Conservation (phyloP, 2,113 vertebrate genomes). For the Sisor rabdophorus region DNA sequence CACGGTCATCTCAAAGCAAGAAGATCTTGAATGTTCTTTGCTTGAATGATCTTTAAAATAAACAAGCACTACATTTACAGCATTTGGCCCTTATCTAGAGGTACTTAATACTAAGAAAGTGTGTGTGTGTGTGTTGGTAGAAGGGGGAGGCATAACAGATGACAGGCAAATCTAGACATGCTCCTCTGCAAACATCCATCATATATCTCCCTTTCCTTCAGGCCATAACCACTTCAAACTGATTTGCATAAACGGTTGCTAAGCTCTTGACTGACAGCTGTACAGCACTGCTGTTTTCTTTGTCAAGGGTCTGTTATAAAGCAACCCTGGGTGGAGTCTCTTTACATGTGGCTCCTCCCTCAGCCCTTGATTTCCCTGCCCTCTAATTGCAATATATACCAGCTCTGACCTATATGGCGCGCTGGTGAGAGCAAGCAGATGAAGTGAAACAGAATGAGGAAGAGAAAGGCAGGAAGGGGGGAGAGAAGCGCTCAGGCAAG, state of each 20-base stretch:
- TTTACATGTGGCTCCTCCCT: constrained; percentile 35
- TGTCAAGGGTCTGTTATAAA: constrained; percentile 49
- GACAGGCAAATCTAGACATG: constrained; percentile 60
- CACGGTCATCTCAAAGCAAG: too few relatives aligned
- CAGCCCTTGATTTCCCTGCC: constrained; percentile 28
- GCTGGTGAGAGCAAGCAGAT: constrained; percentile 32
- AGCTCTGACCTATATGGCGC: constrained; percentile 45
- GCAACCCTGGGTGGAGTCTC: constrained; percentile 38
- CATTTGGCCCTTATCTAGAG: too few relatives aligned
- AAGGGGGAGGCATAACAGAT: constrained; percentile 53
- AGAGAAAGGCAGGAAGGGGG: constrained; percentile 18
- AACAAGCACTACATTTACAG: too few relatives aligned
- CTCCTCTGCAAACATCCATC: neutral
- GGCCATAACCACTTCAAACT: neutral
- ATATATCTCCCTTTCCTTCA: neutral
- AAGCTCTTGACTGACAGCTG: constrained; percentile 45
- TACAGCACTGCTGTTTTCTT: constrained; percentile 38
- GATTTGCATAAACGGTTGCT: constrained; percentile 57
- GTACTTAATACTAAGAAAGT: too few relatives aligned
- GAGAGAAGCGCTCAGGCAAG: constrained; percentile 47
- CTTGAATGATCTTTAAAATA: too few relatives aligned
- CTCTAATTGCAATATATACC: constrained; percentile 55
- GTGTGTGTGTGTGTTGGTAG: constrained; percentile 25
- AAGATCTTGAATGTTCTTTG: too few relatives aligned
- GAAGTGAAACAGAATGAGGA: neutral